A percentile compares a stretch with the other conserved stretches of the same genome.
Conservation (phyloP, 2,888 invertebrate genomes). For the Scaptomyza polygonia region DNA sequence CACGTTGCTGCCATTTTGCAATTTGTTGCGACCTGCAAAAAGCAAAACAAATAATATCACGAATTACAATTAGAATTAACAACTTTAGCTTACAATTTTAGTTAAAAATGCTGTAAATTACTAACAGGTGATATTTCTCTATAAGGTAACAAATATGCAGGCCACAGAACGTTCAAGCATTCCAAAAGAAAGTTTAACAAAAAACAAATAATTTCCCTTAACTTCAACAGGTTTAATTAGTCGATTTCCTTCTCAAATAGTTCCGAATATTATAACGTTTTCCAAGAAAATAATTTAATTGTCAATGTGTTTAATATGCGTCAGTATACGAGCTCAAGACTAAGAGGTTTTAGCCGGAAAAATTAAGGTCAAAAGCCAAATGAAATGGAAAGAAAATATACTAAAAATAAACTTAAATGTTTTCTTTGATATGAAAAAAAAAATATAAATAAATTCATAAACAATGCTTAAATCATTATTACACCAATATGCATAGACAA, state of each 20-base stretch:
- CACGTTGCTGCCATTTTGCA: slow-evolving; percentile 55
- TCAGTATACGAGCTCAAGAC: slow-evolving; percentile 41
- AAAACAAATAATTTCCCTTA: slow-evolving; percentile 3
- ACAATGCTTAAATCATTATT: too few species aligned
- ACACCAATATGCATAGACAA: slow-evolving; percentile 3
- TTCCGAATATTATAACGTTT: slow-evolving; percentile 12
- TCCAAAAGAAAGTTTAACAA: slow-evolving; percentile 34
- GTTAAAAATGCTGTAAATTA: slow-evolving; percentile 21
- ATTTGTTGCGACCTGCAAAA: slow-evolving; percentile 54
- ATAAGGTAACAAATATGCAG: slow-evolving; percentile 26
- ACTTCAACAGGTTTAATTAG: too few species aligned
- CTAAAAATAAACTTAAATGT: too few species aligned
- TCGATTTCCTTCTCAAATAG: not conserved
- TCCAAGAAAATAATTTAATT: slow-evolving; percentile 35
- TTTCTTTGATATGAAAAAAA: too few species aligned
- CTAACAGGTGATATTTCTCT: not conserved
- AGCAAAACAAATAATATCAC: slow-evolving; percentile 6
- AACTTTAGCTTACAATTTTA: slow-evolving; percentile 30
- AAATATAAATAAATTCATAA: too few species aligned
- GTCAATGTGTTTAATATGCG: slow-evolving; percentile 7
- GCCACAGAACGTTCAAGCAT: slow-evolving; percentile 30
- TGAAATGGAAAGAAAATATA: slow-evolving; percentile 9
- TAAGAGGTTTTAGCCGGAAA: slow-evolving; percentile 5
- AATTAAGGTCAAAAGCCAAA: not conserved
- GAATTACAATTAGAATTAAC: slow-evolving; percentile 30